A percentile compares a stretch with the other conserved stretches of the same genome.
phyloP scores from a whole-genome alignment of 1,140 invertebrate genomes.

The Drosophila navojoa region DNA sequence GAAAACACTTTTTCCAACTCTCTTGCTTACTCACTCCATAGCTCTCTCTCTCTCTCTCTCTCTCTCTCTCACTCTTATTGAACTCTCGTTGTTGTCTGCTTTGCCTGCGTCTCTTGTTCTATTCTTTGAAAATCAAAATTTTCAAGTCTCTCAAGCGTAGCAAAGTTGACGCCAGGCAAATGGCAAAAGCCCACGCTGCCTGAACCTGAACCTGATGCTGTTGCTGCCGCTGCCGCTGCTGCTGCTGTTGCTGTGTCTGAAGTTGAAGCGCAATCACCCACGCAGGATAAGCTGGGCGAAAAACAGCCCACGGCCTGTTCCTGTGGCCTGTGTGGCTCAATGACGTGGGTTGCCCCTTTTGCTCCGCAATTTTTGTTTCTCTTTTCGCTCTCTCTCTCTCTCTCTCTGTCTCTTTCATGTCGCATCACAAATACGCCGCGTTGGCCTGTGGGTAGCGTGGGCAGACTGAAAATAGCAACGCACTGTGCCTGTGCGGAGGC shows the following conservation, averaged over 20 bases:
- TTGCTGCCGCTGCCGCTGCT: too few relatives aligned
- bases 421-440: not conserved
- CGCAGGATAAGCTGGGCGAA: slow-evolving; percentile 24
- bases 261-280: slow-evolving; percentile 8
- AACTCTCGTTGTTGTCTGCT: not conserved
- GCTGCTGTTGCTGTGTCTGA: too few relatives aligned
- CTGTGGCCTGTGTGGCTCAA: slow-evolving; percentile 20
- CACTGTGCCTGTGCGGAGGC: slow-evolving; percentile 26
- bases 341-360: slow-evolving; percentile 13
- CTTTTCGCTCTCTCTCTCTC: not conserved
- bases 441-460: slow-evolving; percentile 10
- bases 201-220: not conserved
- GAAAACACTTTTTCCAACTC: not conserved
- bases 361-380: not conserved
- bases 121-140: slow-evolving; percentile 15
- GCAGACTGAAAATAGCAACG: slow-evolving; percentile 15
- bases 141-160: slow-evolving; percentile 13
- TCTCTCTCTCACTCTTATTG: not conserved
- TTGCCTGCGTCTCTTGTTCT: not conserved
- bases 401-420: not conserved
- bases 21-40: not conserved
- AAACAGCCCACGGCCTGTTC: slow-evolving; percentile 21
- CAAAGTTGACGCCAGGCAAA: slow-evolving; percentile 40
- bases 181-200: slow-evolving; percentile 25
- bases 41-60: not conserved